Evolutionary conservation across 2,888 invertebrate species (phyloP), one percentile per base, ranked within the genome.

Genomic region (Quadroppia sp.): DNA sequence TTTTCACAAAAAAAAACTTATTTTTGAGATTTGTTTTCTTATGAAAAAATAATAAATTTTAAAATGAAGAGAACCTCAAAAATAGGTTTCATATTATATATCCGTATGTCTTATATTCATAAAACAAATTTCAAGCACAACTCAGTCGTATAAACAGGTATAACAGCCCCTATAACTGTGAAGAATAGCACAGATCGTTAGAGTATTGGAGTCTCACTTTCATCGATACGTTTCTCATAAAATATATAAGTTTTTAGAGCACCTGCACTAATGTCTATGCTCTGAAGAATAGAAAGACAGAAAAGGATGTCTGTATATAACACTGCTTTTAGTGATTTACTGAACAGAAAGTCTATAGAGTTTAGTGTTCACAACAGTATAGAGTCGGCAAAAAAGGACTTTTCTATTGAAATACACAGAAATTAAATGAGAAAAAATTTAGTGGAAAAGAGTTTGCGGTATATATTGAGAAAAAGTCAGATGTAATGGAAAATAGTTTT

Each of bases 401-500:
- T n/a, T n/a, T 30, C 56, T 28, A 28, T 28, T 56, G 23, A 23
- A 61, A 64, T 64, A 64, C 4, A 32, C 20, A 6, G 3, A 7
- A 64, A 64, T 64, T 64, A 40, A 64, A 64, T 36, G 40, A 36
- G 13, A 64, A 64, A 64, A 40, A 64, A 11, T 64, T 64, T 2
- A 64, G 11, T 20, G 20, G 1, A 64, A 64, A 20, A 32, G 17
- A 6, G 2, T 61, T 1, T 32, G 28, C 11, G 36, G 20, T 40
- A 64, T 36, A 40, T 28, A 17, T 28, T 28, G 56, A 36, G 40
- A 28, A 20, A 40, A 69, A 69, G 69, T 42, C 45, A 32, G 40
- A 69, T 36, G 23, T 69, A 69, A 45, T 69, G 69, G 45, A 69
- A 69, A 69, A 45, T 11, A 45, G 40, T 42, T 45, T 40, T 36